These are phyloP conservation scores for Myotis myotis DNA, from an alignment of 2,797 vertebrate species.

Conservation along the genomic window DNA sequence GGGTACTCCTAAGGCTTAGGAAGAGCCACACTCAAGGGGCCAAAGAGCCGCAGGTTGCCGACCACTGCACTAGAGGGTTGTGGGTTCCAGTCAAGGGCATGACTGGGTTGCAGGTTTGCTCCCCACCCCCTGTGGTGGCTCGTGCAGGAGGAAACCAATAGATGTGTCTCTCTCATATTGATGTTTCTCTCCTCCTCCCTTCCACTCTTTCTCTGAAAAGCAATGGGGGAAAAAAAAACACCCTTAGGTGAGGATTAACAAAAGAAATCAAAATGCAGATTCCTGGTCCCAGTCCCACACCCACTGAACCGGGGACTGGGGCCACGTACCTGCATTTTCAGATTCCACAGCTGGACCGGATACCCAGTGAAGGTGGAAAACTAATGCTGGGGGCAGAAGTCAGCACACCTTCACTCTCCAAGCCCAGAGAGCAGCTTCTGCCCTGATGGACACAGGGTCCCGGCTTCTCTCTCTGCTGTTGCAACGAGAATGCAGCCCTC, in stretches of 20 bases:
- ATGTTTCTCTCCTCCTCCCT: not conserved
- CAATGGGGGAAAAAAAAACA: no score
- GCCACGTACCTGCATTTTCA: no score
- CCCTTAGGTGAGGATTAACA: no score
- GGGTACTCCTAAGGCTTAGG: no score
- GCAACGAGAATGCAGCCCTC: not conserved
- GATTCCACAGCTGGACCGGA: rapidly evolving
- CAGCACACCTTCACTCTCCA: not conserved
- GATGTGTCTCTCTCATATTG: not conserved
- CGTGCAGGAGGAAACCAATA: not conserved
- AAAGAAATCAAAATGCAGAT: not conserved
- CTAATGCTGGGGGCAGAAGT: not conserved
- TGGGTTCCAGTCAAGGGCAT: not conserved
- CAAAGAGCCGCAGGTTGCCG: no score
- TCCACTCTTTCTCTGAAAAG: no score
- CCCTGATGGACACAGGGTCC: rapidly evolving
- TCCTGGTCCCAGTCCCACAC: not conserved
- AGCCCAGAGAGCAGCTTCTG: no score
- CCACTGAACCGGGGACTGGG: not conserved
- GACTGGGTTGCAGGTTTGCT: not conserved
- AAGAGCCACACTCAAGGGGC: no score
- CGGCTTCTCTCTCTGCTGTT: not conserved
- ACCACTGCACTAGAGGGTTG: no score
- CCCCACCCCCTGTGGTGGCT: not conserved
- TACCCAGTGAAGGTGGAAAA: not conserved